Conservation (phyloP, 2,888 invertebrate genomes). For the Caenorhabditis parvicauda region DNA sequence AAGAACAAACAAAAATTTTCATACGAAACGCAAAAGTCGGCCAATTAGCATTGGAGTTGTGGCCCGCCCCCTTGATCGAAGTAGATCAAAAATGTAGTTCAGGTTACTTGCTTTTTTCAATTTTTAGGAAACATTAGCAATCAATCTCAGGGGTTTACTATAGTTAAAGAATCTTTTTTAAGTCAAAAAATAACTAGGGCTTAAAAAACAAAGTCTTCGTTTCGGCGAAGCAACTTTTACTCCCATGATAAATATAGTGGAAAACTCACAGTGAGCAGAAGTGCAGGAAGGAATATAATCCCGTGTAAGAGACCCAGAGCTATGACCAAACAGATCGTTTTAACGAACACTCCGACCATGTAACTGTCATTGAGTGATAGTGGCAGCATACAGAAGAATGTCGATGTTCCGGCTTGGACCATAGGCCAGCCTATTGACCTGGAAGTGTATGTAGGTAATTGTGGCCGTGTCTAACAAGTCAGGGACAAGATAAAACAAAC, state of each 20-base stretch:
- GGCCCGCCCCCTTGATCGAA: no score
- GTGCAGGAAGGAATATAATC: conserved; percentile 45
- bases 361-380: conserved; percentile 41
- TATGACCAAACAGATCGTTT: conserved; percentile 46
- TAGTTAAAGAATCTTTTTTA: no score
- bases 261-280: conserved; percentile 36
- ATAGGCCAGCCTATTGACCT: conserved; percentile 52
- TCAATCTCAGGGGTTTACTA: no score
- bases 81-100: background rate
- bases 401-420: conserved; percentile 48
- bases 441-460: conserved; percentile 3
- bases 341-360: conserved; percentile 47
- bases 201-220: no score
- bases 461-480: background rate
- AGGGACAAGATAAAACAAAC: no score
- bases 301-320: conserved; percentile 45
- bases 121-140: no score
- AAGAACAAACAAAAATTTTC: no score
- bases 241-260: no score
- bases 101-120: background rate
- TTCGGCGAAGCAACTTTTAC: no score
- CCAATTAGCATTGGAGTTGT: no score
- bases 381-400: conserved; percentile 40
- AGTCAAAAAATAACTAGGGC: no score
- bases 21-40: no score